Evolutionary conservation across 2,888 invertebrate genomes (phyloP), one percentile per base, ranked within the genome.

Genomic region (Pammene fasciana): DNA sequence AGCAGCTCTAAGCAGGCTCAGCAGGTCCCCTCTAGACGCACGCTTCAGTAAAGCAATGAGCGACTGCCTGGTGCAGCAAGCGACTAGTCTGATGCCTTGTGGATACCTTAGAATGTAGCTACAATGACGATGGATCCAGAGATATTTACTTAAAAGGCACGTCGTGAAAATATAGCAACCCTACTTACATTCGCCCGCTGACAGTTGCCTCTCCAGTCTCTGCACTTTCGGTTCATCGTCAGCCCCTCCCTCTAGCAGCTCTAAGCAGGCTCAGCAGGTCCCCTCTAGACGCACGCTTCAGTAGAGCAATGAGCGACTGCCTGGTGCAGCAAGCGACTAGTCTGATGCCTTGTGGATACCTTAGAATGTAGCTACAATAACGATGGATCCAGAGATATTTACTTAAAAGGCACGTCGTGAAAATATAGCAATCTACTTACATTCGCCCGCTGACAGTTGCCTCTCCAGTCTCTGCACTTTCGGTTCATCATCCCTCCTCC

Each of bases 231-330:
- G 77, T 11, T 82, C 77, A 0, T 76, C 80, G 7, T 80, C 75
- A n/a, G 41, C 82, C 82, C 18, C 88, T 74, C 0, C 87, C 88
- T 59, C 93, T 82, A 5, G 95, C 91, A 2, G 93, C 86, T 61
- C 93, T 79, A 26, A 96, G 87, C 72, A 96, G 93, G 0, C 93
- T 89, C 60, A 95, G 94, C 67, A 97, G 88, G 80, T 96, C 96
- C 0, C 97, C 97, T 72, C 95, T 94, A 0, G 96, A 95, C 11
- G 96, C 95, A 79, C 95, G 96, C 81, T 97, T 97, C 86, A 97
- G 94, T 9, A 97, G 89, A 73, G 97, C 95, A 72, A 96, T 94
- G 59, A 95, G 97, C 34, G 94, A 88, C 0, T 93, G 89, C 16
- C 93, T 85, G 0, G 96, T 96, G 77, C 97, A 97, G 76, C 96